Conservation (phyloP, 2,797 vertebrate species). For the Neomorphus geoffroyi region DNA sequence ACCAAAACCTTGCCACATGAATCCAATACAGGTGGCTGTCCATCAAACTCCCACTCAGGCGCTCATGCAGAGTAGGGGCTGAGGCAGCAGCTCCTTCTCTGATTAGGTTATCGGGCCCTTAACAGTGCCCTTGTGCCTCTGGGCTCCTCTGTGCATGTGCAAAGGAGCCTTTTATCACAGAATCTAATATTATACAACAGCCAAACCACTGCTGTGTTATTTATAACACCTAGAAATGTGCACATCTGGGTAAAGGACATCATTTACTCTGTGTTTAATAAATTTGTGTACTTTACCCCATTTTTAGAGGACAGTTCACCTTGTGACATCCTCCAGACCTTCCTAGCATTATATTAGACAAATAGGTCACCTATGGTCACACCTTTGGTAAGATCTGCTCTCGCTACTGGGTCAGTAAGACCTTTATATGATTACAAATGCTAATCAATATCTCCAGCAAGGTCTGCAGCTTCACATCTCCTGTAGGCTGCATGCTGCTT, state of each 20-base stretch:
- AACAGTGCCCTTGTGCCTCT: not conserved
- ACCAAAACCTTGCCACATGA: fast-evolving
- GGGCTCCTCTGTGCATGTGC: not conserved
- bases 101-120: not conserved
- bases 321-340: not conserved
- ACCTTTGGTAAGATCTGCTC: not conserved
- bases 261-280: not conserved
- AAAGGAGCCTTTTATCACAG: not conserved
- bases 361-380: not conserved
- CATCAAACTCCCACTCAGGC: not conserved
- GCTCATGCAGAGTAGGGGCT: not conserved
- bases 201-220: not conserved
- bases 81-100: fast-evolving
- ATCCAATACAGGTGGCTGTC: not conserved
- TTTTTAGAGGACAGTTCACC: not conserved
- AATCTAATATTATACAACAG: not conserved
- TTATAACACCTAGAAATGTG: not conserved
- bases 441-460: not conserved
- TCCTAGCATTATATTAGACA: not conserved
- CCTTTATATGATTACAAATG: not conserved
- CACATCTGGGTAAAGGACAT: fast-evolving
- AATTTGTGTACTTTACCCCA: not conserved
- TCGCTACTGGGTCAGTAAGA: not conserved
- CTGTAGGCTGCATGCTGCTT: not conserved
- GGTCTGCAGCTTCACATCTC: not conserved